Base-by-base conservation (phyloP, 1,140 invertebrate species). In the Sycophila sp. region DNA sequence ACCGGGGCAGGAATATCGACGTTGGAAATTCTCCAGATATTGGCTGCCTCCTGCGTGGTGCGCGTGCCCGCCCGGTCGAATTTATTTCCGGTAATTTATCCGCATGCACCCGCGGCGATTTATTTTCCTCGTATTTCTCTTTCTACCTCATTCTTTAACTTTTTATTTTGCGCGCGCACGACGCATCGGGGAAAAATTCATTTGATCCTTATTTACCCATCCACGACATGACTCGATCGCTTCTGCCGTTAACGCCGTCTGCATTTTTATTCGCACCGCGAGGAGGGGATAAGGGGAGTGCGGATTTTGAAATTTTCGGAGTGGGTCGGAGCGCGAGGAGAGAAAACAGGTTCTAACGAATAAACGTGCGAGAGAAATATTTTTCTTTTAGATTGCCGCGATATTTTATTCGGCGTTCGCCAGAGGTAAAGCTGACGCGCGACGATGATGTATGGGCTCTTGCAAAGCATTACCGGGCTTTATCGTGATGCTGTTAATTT, bases 41-140 rank as follows among this genome's bases (percentile, higher is more conserved):
- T 73, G 69, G 49, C 62, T 74, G 55, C 76, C 74, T 74, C 65
- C 70, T 67, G 36, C 59, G 63, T 59, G 32, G 53, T 64, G 32
- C 13, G 55, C n/a, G 26, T 8, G 17, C 40, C 6, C 15, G 40
- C 17, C 6, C 40, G 40, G 24, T 40, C 71, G 74, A 79, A 80
- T 79, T 76, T 80, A 78, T 79, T 78, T 74, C 73, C 71, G 72
- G 60, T 76, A 79, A 78, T 80, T 81, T 78, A 78, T 80, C 73
- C 75, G 63, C 63, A 72, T 69, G 66, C 56, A 55, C 4, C 53
- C 22, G 40, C 68, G 40, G 51, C 72, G n/a, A 73, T 73, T 73
- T 73, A 62, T 76, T 74, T 30, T 62, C 22, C 4, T 4, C 38
- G 6, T 10, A 3, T 24, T 24, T 13, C n/a, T 60, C 42, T 42